Percentiles rank a stretch among this genome's conserved stretches.
These are phyloP conservation scores for Rhopalosiphum maidis DNA, from an alignment of 1,140 invertebrate species.

Conservation along the genomic window DNA sequence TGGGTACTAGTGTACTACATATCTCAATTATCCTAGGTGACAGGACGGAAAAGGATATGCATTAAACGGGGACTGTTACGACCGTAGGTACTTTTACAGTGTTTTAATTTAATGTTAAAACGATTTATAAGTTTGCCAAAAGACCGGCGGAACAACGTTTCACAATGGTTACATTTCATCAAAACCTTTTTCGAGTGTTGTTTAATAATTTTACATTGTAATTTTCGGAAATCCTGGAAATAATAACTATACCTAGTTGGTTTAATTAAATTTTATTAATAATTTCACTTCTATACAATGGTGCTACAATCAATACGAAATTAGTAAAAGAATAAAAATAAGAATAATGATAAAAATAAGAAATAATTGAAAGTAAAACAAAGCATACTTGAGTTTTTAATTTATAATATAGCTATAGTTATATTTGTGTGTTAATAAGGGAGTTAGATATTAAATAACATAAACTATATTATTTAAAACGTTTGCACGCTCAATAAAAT, in stretches of 20 bases:
- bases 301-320: neutral
- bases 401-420: neutral
- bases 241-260: neutral
- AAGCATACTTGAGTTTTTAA: neutral
- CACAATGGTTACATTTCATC: neutral
- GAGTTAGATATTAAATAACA: neutral
- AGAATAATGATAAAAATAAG: neutral
- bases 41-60: neutral
- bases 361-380: neutral
- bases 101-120: constrained; percentile 22
- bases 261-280: constrained; percentile 21
- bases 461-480: neutral
- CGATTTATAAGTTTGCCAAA: constrained; percentile 13
- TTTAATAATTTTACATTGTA: neutral
- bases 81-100: neutral
- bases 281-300: neutral
- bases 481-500: neutral
- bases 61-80: neutral
- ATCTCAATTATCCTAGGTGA: neutral
- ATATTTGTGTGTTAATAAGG: neutral
- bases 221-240: neutral
- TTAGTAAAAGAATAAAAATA: neutral
- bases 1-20: neutral
- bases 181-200: neutral
- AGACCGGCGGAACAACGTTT: neutral